phyloP scores from a whole-genome alignment of 2,797 vertebrate species.

The Alcedo quadribrachys region DNA sequence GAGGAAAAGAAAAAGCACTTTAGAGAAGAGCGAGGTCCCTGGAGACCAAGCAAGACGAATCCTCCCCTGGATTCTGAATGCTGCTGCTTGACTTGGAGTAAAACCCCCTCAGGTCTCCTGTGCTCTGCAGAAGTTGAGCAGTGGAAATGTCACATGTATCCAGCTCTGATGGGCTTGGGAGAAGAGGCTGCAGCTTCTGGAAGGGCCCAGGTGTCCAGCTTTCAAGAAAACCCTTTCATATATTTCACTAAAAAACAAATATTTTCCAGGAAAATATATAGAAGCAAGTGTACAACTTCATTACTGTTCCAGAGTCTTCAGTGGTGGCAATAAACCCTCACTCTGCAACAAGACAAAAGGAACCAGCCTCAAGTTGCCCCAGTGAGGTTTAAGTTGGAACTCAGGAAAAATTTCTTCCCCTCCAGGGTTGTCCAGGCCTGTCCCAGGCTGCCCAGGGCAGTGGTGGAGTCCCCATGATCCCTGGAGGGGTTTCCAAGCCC shows the following conservation, averaged over 20 bases:
- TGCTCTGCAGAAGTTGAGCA: neutral
- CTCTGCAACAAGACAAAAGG: neutral
- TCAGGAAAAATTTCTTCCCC: too few relatives aligned
- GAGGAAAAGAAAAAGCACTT: neutral
- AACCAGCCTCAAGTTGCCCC: too few relatives aligned
- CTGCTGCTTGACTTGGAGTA: neutral
- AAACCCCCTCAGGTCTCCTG: neutral
- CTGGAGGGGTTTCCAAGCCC: neutral
- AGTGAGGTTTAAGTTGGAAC: too few relatives aligned
- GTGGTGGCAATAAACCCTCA: neutral
- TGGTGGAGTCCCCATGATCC: neutral
- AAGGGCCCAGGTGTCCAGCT: neutral
- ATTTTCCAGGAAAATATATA: neutral
- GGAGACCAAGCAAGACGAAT: neutral
- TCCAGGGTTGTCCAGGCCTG: too few relatives aligned
- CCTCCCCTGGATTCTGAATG: neutral
- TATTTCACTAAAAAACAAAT: neutral
- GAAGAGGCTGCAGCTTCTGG: neutral
- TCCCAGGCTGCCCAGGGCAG: too few relatives aligned
- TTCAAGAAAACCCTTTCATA: neutral
- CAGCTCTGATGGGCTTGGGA: neutral
- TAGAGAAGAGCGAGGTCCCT: neutral
- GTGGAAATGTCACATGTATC: fast-evolving
- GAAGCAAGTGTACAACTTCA: neutral
- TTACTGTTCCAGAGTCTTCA: neutral